Evolutionary conservation across 2,888 invertebrate species (phyloP).

Genomic region (Ophion ventricosus): DNA sequence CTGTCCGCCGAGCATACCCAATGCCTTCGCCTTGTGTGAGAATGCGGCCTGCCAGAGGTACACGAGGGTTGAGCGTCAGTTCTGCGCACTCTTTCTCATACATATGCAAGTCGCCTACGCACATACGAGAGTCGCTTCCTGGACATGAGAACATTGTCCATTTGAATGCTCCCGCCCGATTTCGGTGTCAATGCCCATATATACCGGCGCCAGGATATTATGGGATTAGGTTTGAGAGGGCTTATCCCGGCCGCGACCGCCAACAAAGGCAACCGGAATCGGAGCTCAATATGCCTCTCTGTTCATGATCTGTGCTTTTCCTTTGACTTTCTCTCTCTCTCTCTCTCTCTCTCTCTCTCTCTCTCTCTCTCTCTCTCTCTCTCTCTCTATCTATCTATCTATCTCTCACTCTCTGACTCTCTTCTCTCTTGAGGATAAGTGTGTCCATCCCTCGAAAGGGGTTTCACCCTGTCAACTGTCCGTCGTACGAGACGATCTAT

Average conservation of each 20-base stretch:
- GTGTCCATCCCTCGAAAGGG: slow-evolving; percentile 48
- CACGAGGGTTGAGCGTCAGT: neutral
- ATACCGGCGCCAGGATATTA: slow-evolving; percentile 75
- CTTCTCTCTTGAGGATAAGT: slow-evolving; percentile 16
- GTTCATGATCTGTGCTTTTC: slow-evolving; percentile 57
- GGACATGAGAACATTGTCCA: slow-evolving; percentile 78
- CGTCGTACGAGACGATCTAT: slow-evolving; percentile 47
- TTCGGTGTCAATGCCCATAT: slow-evolving; percentile 75
- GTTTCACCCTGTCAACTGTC: slow-evolving; percentile 55
- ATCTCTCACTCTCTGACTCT: too few relatives aligned
- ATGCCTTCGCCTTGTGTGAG: slow-evolving; percentile 10
- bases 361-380: slow-evolving; percentile 20
- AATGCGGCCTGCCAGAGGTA: neutral
- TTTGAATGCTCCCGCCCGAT: slow-evolving; percentile 78
- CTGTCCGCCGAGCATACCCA: slow-evolving; percentile 7
- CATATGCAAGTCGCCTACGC: slow-evolving; percentile 14
- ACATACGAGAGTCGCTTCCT: slow-evolving; percentile 31
- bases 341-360: slow-evolving; percentile 9
- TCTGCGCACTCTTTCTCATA: slow-evolving; percentile 1
- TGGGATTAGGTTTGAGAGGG: slow-evolving; percentile 77
- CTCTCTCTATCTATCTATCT: too few relatives aligned
- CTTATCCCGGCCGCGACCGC: slow-evolving; percentile 66
- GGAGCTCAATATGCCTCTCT: slow-evolving; percentile 57
- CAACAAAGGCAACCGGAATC: slow-evolving; percentile 52
- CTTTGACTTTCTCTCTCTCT: slow-evolving; percentile 27